Base-by-base conservation (phyloP, 2,888 invertebrate genomes). In the Saturnia pavonia region DNA sequence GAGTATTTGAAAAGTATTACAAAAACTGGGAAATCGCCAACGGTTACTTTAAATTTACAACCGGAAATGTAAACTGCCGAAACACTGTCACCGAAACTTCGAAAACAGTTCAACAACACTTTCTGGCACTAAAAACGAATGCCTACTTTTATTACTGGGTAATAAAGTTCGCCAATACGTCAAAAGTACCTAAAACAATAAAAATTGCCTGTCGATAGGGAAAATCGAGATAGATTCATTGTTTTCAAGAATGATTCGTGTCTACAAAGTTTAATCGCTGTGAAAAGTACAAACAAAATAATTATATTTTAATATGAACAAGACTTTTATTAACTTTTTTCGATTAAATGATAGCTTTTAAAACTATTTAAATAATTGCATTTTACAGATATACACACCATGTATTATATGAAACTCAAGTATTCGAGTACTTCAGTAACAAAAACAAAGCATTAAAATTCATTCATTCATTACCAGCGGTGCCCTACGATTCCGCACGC, bases 121-220 rank as follows among this genome's bases (percentile, higher is more conserved):
- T 63, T 63, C 40, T 63, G 34, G 40, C 40, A 34, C 63, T 40
- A 63, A 63, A 57, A 63, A 19, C 63, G 40, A 14, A 63, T 63
- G 16, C 40, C 40, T 34, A 63, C 63, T 63, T 63, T 63, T 63
- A 63, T 63, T 63, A 63, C 63, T 19, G 1, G 63, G 63, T 40
- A 34, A 63, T 63, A 63, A 63, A 63, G 63, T 63, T 63, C 40
- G 27, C 63, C 63, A 27, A 40, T 34, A 63, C 40, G 63, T 63
- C 63, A 63, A 40, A 63, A 40, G 63, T 63, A 40, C 63, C 63
- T 63, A 63, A 63, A 63, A 63, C 63, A 63, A 63, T 63, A 63
- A 63, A 63, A 63, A 16, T 63, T 63, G 63, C 19, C 40, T 7
- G 63, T 6, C 19, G 63, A 63, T 34, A 63, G 63, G 8, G 63